Evolutionary conservation across 1,140 invertebrate genomes (phyloP), one percentile per base, ranked within the genome.

Genomic region (Drosophila oshimai): DNA sequence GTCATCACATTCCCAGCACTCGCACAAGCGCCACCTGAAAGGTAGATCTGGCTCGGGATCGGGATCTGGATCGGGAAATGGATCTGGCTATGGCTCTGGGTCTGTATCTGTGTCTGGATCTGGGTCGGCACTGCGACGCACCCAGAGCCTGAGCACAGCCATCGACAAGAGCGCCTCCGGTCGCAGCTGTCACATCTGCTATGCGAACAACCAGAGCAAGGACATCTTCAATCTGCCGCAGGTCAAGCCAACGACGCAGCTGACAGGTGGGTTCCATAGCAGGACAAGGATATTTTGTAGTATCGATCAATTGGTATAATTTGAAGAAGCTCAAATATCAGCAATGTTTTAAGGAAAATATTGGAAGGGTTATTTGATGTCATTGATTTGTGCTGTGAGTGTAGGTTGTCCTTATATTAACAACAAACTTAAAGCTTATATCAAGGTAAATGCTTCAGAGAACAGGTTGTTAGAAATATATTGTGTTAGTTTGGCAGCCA

Each of bases 161-260:
- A 75, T 84, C 26, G 89, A 90, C 41, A 89, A 89, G 46, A 80
- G 75, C 33, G 68, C 71, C 4, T 87, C 83, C 3, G 72, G 68
- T 4, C 84, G 89, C 34, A 89, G 89, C 31, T 90, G 89, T 39
- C 89, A 90, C 54, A 89, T 90, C 22, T 90, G 89, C 47, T 86
- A 89, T 61, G 89, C 89, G 10, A 90, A 88, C 49, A 90, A 89
- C 53, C 78, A 81, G 24, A 77, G 89, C 64, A 90, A 90, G 64
- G 89, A 90, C 47, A 90, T 90, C 47, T 90, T 90, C 41, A 90
- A 90, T 71, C 53, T 90, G 47, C 86, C 89, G 33, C 62, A 50
- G 58, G 44, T 50, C 18, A 76, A 55, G 31, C 57, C 58, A 5
- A 17, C 46, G 31, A 46, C 72, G 2, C 57, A 65, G 42, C 26